Conservation (phyloP, 2,113 vertebrate species). For the Podarcis raffonei region DNA sequence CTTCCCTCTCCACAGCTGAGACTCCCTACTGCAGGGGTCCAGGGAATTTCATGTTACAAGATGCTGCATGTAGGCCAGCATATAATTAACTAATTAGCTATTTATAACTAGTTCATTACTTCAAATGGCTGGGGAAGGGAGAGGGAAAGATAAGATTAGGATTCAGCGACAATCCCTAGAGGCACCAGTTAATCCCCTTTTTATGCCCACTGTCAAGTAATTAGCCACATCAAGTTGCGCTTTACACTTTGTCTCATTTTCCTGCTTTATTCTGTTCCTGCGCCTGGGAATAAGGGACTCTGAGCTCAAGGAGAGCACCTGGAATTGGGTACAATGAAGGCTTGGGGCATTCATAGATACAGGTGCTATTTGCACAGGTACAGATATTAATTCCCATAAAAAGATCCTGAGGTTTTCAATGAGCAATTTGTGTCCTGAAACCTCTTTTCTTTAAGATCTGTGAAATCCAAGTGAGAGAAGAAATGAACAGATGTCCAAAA, state of each 20-base stretch:
- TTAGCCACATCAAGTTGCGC: conserved; percentile 15
- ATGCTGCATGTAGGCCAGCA: conserved; percentile 58
- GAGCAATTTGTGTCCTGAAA: neutral
- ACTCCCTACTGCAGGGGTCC: conserved; percentile 7
- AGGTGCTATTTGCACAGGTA: conserved; percentile 10
- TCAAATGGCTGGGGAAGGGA: conserved; percentile 45
- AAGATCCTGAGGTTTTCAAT: neutral
- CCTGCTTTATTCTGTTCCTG: neutral
- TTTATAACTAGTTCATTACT: conserved; percentile 66
- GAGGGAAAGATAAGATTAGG: conserved; percentile 58
- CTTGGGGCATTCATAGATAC: neutral
- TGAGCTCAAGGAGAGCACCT: neutral
- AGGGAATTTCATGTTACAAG: conserved; percentile 57
- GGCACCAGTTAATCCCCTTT: conserved; percentile 64
- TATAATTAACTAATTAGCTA: conserved; percentile 78
- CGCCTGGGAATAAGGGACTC: rapidly evolving
- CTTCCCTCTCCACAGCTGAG: neutral
- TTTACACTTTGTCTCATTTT: neutral
- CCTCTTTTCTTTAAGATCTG: neutral
- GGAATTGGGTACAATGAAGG: neutral
- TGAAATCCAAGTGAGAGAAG: neutral
- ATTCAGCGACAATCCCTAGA: conserved; percentile 57
- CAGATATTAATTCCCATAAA: neutral
- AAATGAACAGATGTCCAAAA: neutral
- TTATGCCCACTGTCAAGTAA: conserved; percentile 57